phyloP scores from a whole-genome alignment of 2,797 vertebrate species.

The Catostomus latipinnis region DNA sequence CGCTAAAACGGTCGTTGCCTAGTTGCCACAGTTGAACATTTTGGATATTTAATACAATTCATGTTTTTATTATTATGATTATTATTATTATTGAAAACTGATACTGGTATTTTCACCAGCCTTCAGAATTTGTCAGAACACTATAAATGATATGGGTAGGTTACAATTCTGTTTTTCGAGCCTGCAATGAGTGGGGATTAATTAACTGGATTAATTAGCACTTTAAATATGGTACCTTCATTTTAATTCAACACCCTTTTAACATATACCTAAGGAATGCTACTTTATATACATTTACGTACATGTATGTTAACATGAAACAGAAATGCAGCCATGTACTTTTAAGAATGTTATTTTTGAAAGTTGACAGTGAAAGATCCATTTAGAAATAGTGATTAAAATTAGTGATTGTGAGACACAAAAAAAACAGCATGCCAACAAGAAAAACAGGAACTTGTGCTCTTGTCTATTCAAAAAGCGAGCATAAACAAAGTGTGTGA shows the following conservation, averaged over 20 bases:
- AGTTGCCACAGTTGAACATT: neutral
- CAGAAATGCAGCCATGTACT: neutral
- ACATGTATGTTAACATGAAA: neutral
- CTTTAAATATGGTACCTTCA: neutral
- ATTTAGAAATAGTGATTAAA: neutral
- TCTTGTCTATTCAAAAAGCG: slow-evolving; percentile 56
- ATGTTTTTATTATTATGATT: neutral
- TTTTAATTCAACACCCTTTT: neutral
- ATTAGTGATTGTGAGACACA: neutral
- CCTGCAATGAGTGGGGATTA: neutral
- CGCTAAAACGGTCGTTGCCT: neutral
- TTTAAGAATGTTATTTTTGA: neutral
- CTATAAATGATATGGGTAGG: neutral
- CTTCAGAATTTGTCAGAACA: neutral
- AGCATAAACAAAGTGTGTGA: neutral
- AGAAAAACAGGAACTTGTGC: neutral
- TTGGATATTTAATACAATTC: neutral
- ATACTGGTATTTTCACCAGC: neutral
- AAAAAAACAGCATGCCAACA: neutral
- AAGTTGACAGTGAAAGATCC: neutral
- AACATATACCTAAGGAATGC: neutral
- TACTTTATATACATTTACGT: neutral
- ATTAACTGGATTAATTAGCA: neutral
- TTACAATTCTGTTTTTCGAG: neutral
- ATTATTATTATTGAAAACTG: neutral